Percentiles rank a stretch among this genome's conserved stretches.
Evolutionary conservation across 2,797 vertebrate species (phyloP).

Genomic region (Rhinella marina): DNA sequence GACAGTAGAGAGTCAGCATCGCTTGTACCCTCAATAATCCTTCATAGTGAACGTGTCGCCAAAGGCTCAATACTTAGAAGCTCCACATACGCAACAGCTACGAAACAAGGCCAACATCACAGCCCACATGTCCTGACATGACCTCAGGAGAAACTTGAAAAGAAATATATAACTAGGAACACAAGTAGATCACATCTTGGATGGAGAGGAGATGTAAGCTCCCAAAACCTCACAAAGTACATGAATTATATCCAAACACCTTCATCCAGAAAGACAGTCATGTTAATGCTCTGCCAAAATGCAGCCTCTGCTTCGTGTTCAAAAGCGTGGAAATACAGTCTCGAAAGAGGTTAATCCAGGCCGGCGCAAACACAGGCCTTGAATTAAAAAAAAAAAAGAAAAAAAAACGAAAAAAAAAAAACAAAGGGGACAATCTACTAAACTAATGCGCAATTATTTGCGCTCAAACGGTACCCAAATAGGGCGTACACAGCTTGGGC

Average conservation of each 20-base stretch:
- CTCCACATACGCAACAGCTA: neutral
- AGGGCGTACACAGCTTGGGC: no score
- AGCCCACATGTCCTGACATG: neutral
- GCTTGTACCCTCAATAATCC: slow-evolving; percentile 65
- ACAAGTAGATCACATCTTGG: neutral
- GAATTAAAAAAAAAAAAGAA: neutral
- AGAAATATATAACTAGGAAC: neutral
- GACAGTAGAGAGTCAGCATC: slow-evolving; percentile 53
- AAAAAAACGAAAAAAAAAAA: no score
- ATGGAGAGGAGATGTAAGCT: neutral
- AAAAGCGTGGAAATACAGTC: neutral
- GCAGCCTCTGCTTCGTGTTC: neutral
- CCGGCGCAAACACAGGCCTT: neutral
- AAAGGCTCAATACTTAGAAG: slow-evolving; percentile 57
- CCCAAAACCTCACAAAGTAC: neutral
- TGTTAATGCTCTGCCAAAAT: neutral
- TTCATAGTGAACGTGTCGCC: slow-evolving; percentile 61
- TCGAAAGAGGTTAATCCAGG: no score
- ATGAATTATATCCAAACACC: neutral
- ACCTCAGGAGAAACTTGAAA: neutral
- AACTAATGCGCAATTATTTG: no score
- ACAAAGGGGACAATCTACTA: no score
- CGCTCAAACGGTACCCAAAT: no score
- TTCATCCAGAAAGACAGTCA: neutral
- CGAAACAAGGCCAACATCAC: neutral